Percentiles rank a stretch among this genome's conserved stretches.
Evolutionary conservation across 2,797 vertebrate genomes (phyloP).

Genomic region (Taenioides sp.): DNA sequence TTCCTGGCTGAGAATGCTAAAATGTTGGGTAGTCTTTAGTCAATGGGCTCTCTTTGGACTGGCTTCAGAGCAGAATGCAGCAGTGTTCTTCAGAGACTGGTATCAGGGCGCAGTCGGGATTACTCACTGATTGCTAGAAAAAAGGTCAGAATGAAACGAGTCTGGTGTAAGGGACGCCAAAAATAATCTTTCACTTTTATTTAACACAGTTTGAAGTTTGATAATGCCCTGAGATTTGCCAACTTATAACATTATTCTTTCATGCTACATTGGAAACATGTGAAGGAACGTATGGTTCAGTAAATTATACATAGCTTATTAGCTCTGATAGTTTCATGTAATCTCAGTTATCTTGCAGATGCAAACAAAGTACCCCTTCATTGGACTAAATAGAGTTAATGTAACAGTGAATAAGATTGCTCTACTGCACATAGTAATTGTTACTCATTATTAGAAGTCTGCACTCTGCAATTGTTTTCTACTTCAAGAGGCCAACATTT

Average conservation of each 20-base stretch:
- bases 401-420: constrained; percentile 56
- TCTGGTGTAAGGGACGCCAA: constrained; percentile 49
- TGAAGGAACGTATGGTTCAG: constrained; percentile 64
- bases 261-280: constrained; percentile 67
- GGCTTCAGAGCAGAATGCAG: constrained; percentile 62
- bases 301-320: constrained; percentile 61
- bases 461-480: constrained; percentile 11
- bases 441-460: constrained; percentile 24
- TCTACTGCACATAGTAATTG: constrained; percentile 42
- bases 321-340: constrained; percentile 58
- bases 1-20: constrained; percentile 67
- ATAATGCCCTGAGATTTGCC: constrained; percentile 54
- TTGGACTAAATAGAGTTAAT: constrained; percentile 60
- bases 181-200: constrained; percentile 69
- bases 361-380: constrained; percentile 60
- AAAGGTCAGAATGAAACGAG: constrained; percentile 62
- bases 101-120: constrained; percentile 50
- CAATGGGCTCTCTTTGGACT: constrained; percentile 54
- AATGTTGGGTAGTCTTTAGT: constrained; percentile 66
- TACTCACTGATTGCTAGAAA: constrained; percentile 62
- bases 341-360: constrained; percentile 61
- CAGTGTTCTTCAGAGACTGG: constrained; percentile 39
- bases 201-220: constrained; percentile 60
- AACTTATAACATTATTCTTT: constrained; percentile 59
- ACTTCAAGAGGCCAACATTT: background rate